Conservation (phyloP, 2,113 vertebrate species). For the Equus quagga region DNA sequence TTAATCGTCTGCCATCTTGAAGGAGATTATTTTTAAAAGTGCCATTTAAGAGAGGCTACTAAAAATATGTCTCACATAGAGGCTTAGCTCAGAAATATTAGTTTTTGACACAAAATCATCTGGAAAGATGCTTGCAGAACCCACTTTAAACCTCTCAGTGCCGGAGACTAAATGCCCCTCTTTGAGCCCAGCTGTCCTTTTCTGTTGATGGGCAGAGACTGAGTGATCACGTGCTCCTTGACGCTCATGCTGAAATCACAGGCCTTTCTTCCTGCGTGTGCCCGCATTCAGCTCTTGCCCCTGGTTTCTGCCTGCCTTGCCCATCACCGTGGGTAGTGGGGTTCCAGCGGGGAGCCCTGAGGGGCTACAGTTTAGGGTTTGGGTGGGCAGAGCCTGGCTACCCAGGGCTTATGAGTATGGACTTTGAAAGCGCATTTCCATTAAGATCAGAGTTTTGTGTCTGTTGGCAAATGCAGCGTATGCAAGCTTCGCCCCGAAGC, state of each 20-base stretch:
- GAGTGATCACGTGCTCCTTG: background rate
- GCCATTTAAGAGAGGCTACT: constrained; percentile 63
- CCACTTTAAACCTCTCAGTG: background rate
- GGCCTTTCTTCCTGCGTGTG: background rate
- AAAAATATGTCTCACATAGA: constrained; percentile 69
- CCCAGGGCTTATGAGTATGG: background rate
- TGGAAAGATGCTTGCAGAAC: constrained; percentile 20
- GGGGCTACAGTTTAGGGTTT: background rate
- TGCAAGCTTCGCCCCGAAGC: background rate
- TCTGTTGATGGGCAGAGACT: background rate
- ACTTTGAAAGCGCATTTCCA: background rate
- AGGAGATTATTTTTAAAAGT: constrained; percentile 71
- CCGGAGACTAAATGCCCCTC: background rate
- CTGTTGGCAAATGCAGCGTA: background rate
- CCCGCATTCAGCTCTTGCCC: background rate
- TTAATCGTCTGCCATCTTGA: constrained; percentile 53
- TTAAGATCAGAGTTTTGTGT: background rate
- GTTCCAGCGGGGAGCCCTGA: background rate
- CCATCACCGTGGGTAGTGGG: rapidly evolving
- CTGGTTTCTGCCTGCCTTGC: background rate
- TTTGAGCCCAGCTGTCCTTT: background rate
- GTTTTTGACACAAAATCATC: constrained; percentile 58
- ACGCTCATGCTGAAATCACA: rapidly evolving
- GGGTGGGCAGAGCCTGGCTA: background rate
- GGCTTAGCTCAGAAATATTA: constrained; percentile 64